phyloP scores from a whole-genome alignment of 2,797 vertebrate genomes.

The Urophycis tenuis region DNA sequence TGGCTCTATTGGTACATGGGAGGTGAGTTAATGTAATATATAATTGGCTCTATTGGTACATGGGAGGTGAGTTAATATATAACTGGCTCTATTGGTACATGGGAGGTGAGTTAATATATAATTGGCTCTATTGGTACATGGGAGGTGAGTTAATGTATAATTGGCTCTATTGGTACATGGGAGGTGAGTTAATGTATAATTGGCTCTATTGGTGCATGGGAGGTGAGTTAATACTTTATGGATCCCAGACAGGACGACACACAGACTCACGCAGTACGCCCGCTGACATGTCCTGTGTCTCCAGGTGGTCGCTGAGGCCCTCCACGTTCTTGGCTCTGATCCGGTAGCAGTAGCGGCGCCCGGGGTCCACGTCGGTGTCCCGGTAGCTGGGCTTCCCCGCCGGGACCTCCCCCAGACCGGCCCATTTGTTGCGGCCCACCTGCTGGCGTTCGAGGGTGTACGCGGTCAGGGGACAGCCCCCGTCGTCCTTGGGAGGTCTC shows the following conservation, averaged over 20 bases:
- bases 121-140: neutral
- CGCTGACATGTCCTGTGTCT: conserved; percentile 77
- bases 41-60: neutral
- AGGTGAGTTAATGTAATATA: neutral
- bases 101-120: neutral
- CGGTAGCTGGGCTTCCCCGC: conserved; percentile 61
- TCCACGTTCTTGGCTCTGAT: conserved; percentile 78
- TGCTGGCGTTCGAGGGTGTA: conserved; percentile 80
- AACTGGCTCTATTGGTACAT: neutral
- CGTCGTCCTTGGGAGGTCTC: conserved; percentile 78
- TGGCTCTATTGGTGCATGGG: neutral
- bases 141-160: neutral
- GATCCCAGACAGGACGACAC: neutral
- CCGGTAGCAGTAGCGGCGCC: conserved; percentile 79
- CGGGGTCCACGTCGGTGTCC: conserved; percentile 74
- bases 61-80: neutral
- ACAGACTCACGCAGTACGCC: conserved; percentile 73
- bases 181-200: neutral
- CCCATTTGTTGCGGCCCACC: conserved; percentile 78
- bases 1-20: neutral
- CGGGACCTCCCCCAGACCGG: conserved; percentile 66
- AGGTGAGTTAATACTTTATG: neutral
- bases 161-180: too few species aligned
- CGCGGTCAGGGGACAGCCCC: conserved; percentile 72
- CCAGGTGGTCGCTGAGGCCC: conserved; percentile 74